Evolutionary conservation across 2,797 vertebrate species (phyloP), one percentile per base, ranked within the genome.

Genomic region (Clangula hyemalis): DNA sequence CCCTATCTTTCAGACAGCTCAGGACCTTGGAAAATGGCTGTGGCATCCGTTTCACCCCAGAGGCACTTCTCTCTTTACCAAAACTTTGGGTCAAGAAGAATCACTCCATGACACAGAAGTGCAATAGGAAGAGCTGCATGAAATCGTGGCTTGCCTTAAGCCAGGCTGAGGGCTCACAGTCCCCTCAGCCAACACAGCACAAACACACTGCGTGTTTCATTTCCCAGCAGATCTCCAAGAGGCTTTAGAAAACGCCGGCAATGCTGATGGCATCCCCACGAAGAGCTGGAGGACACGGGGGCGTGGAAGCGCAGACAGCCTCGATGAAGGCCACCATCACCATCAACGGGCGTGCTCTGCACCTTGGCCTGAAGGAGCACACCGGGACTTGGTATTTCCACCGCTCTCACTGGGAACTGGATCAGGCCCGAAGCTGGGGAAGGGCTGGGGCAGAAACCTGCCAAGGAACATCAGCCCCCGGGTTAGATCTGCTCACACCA

Each of bases 211-310:
- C 51, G 7, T 30, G 30, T 2, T 0, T 7, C 5, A 18, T 36
- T 77, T 53, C 43, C 68, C 2, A 13, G 54, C 45, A 71, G 45
- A 18, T 38, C 66, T 74, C 76, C 28, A 61, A 1, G 5, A 25
- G 0, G 2, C 65, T 66, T 61, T 4, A 54, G 85, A 68, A 57
- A 73, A 19, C 17, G 18, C 17, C 18, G 24, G 2, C n/a, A 38
- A 38, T 3, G 7, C 39, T 87, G 51, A 13, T 0, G 0, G 6
- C 17, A 8, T 30, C 43, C 20, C 30, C 5, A 2, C 2, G 41
- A 60, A 57, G 0, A 49, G 54, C 56, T 61, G 66, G 71, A 14
- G 79, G 65, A 64, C 0, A 0, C 8, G 12, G 49, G 60, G 38
- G 5, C 11, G 27, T 24, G 85, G 22, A 70, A 65, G 65, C 12